Evolutionary conservation across 2,888 invertebrate species (phyloP).

Genomic region (Tanytarsus gracilentus): DNA sequence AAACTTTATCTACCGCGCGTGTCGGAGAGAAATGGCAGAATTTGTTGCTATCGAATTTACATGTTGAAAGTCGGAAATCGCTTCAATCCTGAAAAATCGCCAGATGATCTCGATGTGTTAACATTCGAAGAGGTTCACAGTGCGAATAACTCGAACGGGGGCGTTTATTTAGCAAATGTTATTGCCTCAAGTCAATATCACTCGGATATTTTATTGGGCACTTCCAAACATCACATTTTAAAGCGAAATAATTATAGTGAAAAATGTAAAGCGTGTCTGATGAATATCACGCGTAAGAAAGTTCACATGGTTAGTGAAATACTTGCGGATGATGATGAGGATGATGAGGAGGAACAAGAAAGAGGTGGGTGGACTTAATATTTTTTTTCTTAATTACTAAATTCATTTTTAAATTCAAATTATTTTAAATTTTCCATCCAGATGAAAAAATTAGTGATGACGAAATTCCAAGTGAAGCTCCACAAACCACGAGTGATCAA

Average conservation of each 20-base stretch:
- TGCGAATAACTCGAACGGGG: constrained; percentile 49
- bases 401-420: no score
- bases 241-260: not conserved
- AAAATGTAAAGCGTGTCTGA: constrained; percentile 7
- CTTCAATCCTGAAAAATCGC: constrained; percentile 55
- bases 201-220: constrained; percentile 65
- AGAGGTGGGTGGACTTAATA: no score
- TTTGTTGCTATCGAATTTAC: constrained; percentile 78
- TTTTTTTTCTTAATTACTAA: no score
- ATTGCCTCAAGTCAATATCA: constrained; percentile 60
- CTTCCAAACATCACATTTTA: constrained; percentile 44
- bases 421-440: not conserved
- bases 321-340: constrained; percentile 11
- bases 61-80: constrained; percentile 60
- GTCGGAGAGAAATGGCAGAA: constrained; percentile 76
- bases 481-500: not conserved
- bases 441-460: not conserved
- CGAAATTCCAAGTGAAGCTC: not conserved
- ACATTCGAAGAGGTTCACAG: constrained; percentile 66
- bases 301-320: constrained; percentile 1
- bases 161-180: constrained; percentile 78
- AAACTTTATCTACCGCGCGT: constrained; percentile 66
- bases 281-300: constrained; percentile 4
- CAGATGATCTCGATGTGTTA: constrained; percentile 58
- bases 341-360: constrained; percentile 28